Conservation (phyloP, 2,888 invertebrate genomes). For the Oeneis ivallda region DNA sequence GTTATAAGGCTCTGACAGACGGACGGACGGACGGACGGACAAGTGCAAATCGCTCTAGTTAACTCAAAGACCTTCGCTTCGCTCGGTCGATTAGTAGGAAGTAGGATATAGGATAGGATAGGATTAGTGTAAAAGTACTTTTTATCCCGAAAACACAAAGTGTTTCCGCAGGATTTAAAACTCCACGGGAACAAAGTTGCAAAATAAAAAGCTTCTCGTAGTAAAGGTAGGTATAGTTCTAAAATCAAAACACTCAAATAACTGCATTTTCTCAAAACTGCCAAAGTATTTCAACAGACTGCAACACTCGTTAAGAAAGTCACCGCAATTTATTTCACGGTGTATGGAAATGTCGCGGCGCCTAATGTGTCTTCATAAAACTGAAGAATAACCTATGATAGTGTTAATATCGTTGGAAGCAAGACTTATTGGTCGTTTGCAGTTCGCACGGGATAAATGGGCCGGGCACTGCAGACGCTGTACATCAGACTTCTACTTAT, state of each 20-base stretch:
- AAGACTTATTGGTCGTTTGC: conserved; percentile 81
- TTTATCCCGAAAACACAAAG: too few species aligned
- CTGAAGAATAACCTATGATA: conserved; percentile 79
- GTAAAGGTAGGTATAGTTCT: background rate
- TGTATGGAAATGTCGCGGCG: conserved; percentile 67
- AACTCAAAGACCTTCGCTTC: too few species aligned
- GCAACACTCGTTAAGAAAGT: conserved; percentile 10
- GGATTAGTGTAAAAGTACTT: too few species aligned
- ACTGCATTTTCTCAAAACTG: background rate
- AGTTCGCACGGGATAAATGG: conserved; percentile 74
- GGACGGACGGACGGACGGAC: too few species aligned
- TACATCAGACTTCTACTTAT: conserved; percentile 36
- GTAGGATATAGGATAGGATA: too few species aligned
- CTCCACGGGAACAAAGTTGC: too few species aligned
- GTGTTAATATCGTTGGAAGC: conserved; percentile 80
- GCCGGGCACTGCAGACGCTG: conserved; percentile 28
- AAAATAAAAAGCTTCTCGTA: too few species aligned
- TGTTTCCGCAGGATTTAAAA: background rate
- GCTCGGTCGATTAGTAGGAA: too few species aligned
- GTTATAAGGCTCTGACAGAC: too few species aligned
- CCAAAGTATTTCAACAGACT: background rate
- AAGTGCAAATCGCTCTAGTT: too few species aligned
- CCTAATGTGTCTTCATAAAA: conserved; percentile 79
- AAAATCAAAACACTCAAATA: background rate
- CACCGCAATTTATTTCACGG: conserved; percentile 42